Evolutionary conservation across 2,888 invertebrate species (phyloP).

Genomic region (Agapetus fuscipes): DNA sequence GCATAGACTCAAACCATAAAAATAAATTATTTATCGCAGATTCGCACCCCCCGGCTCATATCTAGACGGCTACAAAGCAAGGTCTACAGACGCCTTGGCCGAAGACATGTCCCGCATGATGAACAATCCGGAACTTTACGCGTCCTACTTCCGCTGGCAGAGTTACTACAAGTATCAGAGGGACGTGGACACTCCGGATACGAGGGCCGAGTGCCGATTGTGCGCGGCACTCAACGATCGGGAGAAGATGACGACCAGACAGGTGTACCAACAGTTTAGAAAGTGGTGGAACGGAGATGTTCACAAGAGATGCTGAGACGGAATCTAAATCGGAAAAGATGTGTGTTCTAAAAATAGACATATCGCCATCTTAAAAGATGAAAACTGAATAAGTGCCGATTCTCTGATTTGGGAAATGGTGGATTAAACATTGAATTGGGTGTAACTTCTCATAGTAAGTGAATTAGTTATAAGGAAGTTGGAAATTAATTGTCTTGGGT

Average conservation of each 20-base stretch:
- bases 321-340: too few species aligned
- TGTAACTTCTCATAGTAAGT: too few species aligned
- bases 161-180: conserved; percentile 14
- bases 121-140: conserved; percentile 5
- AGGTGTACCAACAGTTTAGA: conserved; percentile 6
- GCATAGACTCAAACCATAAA: too few species aligned
- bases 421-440: too few species aligned
- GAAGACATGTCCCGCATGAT: conserved; percentile 7
- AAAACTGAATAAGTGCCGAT: too few species aligned
- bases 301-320: conserved; percentile 1
- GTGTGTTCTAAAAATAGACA: too few species aligned
- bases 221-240: conserved; percentile 13
- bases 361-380: too few species aligned
- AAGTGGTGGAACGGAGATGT: conserved; percentile 11
- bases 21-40: too few species aligned
- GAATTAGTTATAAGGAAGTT: too few species aligned
- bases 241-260: not conserved
- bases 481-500: too few species aligned
- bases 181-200: conserved; percentile 14
- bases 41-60: conserved; percentile 1
- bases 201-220: conserved; percentile 10
- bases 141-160: conserved; percentile 13
- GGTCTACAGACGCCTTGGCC: not conserved
- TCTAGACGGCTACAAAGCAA: not conserved
- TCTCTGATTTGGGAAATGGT: too few species aligned